Conservation (phyloP, 2,797 vertebrate species). For the Euthynnus affinis region DNA sequence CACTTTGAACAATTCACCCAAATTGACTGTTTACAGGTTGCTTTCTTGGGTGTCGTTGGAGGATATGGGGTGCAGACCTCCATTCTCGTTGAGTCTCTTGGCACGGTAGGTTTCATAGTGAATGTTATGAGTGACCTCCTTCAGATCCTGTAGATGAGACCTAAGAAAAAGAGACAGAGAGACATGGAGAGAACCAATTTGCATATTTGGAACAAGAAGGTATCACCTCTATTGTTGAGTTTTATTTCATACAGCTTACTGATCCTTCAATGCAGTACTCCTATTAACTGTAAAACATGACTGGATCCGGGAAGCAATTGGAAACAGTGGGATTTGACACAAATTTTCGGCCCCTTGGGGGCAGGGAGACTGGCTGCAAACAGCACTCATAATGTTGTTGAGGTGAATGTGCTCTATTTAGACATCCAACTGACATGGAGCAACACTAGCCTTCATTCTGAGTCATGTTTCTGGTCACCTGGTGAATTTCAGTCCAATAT, state of each 20-base stretch:
- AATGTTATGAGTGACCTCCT: constrained; percentile 99
- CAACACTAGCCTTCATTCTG: too few species aligned
- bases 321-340: neutral
- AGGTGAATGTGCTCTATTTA: too few species aligned
- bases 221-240: neutral
- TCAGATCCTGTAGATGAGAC: constrained; percentile 98
- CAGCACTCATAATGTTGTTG: too few species aligned
- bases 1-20: constrained; percentile 2
- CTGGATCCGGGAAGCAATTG: neutral
- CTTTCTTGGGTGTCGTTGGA: constrained; percentile 88
- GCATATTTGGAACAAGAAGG: neutral
- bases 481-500: too few species aligned
- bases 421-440: too few species aligned
- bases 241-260: neutral
- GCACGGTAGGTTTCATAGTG: constrained; percentile 98
- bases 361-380: too few species aligned
- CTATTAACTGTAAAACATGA: neutral
- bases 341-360: too few species aligned
- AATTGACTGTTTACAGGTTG: constrained; percentile 88
- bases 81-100: constrained; percentile 95
- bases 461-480: too few species aligned
- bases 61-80: constrained; percentile 94
- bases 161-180: constrained; percentile 71
- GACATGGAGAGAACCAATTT: neutral
- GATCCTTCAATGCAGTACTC: neutral